Evolutionary conservation across 2,888 invertebrate species (phyloP).

Genomic region (Nephrocerus scutellatus): DNA sequence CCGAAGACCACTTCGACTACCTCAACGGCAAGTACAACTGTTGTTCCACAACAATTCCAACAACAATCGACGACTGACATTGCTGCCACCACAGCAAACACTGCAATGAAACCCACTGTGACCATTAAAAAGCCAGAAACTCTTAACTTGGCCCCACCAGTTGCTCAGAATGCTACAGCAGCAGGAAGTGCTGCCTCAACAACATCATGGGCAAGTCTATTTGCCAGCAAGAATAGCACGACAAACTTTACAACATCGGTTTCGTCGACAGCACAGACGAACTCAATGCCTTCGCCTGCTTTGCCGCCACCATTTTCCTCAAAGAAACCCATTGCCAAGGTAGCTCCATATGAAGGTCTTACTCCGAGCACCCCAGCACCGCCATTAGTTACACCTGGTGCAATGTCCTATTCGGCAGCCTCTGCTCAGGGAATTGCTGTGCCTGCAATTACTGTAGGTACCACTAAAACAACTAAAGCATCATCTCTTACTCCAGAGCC

Average conservation of each 20-base stretch:
- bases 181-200: constrained; percentile 14
- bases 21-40: constrained; percentile 48
- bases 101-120: too few relatives aligned
- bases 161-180: constrained; percentile 14
- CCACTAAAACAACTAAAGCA: constrained; percentile 1
- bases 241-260: constrained; percentile 19
- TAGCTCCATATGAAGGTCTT: constrained; percentile 52
- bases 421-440: constrained; percentile 40
- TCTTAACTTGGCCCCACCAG: constrained; percentile 19
- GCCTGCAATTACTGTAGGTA: constrained; percentile 2
- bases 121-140: constrained; percentile 17
- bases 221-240: constrained; percentile 44
- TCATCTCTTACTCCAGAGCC: not conserved
- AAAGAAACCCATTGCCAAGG: constrained; percentile 57
- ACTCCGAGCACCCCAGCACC: constrained; percentile 26
- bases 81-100: too few relatives aligned
- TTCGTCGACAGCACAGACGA: constrained; percentile 20
- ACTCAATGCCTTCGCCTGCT: constrained; percentile 26
- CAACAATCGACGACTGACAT: constrained; percentile 24
- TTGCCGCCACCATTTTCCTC: constrained; percentile 34
- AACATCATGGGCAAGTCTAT: constrained; percentile 63
- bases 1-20: constrained; percentile 49
- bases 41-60: constrained; percentile 37
- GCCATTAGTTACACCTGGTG: constrained; percentile 39
- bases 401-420: constrained; percentile 46